Evolutionary conservation across 2,113 vertebrate species (phyloP).

Genomic region (Hemiscyllium ocellatum): DNA sequence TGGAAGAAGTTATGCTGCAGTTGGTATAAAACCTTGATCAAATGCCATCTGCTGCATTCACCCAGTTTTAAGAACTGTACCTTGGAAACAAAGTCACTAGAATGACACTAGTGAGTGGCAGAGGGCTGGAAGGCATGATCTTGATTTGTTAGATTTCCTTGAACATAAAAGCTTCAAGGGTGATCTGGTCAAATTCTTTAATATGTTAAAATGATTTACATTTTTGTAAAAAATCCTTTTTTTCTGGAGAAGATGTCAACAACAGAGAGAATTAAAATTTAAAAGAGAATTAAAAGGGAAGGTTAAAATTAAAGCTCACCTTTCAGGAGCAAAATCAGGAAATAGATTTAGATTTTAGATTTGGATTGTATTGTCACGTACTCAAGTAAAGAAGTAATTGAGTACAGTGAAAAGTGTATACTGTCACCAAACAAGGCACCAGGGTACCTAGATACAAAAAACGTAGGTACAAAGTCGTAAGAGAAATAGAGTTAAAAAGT

Average conservation of each 20-base stretch:
- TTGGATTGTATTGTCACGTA: too few relatives aligned
- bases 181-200: background rate
- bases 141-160: background rate
- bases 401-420: too few relatives aligned
- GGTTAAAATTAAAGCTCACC: background rate
- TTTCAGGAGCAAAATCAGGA: background rate
- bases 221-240: background rate
- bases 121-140: background rate
- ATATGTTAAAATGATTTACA: background rate
- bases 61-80: background rate
- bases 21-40: background rate
- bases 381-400: too few relatives aligned
- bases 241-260: background rate
- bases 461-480: too few relatives aligned
- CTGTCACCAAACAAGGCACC: too few relatives aligned
- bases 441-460: too few relatives aligned
- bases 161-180: background rate
- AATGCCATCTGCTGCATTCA: background rate
- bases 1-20: background rate
- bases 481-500: too few relatives aligned
- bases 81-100: background rate
- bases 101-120: background rate
- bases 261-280: background rate
- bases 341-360: too few relatives aligned
- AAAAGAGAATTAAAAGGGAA: background rate